These are phyloP conservation scores for Balaeniceps rex DNA, from an alignment of 2,113 vertebrate species.

Conservation along the genomic window DNA sequence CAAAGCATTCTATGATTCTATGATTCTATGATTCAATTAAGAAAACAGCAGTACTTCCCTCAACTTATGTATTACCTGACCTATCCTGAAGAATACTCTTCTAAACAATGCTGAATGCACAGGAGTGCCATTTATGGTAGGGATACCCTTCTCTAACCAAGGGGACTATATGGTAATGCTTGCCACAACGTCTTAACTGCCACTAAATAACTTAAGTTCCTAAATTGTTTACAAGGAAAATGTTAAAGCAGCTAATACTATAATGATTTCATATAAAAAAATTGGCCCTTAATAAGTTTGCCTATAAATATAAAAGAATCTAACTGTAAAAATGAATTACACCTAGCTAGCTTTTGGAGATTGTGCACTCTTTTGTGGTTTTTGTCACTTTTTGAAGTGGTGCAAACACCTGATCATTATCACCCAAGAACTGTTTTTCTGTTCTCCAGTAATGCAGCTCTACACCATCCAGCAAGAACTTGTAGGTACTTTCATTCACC, in stretches of 20 bases:
- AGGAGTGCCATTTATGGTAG: neutral
- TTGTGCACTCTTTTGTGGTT: accelerated
- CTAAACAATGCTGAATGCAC: neutral
- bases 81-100: neutral
- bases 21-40: too few relatives aligned
- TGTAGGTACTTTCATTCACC: neutral
- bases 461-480: neutral
- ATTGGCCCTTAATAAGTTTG: neutral
- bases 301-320: neutral
- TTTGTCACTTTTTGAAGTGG: neutral
- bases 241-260: neutral
- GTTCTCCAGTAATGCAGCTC: neutral
- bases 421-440: neutral
- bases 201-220: neutral
- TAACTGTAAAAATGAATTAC: neutral
- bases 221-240: neutral
- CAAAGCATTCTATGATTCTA: too few relatives aligned
- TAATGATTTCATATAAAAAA: neutral
- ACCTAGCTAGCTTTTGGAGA: neutral
- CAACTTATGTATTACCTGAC: neutral
- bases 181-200: neutral
- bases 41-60: neutral
- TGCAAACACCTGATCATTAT: neutral
- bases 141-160: neutral
- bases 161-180: neutral